A percentile compares a stretch with the other conserved stretches of the same genome.
phyloP scores from a whole-genome alignment of 2,797 vertebrate species.

The Chloroceryle inda region DNA sequence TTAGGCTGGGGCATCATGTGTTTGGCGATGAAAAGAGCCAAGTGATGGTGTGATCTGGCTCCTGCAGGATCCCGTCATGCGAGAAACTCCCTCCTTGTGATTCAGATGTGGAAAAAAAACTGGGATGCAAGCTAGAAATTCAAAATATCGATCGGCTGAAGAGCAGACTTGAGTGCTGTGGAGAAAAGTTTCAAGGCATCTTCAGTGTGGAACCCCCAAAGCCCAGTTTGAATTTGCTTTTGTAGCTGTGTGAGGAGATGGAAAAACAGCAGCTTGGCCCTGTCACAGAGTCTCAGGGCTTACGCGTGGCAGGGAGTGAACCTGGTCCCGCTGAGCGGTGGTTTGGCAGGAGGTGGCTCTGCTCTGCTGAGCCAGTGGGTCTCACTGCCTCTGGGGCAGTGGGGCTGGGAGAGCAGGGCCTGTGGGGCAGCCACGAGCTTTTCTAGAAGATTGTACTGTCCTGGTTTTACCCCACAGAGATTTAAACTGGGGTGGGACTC shows the following conservation, averaged over 20 bases:
- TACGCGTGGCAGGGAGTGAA: neutral
- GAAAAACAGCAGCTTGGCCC: neutral
- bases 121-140: neutral
- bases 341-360: neutral
- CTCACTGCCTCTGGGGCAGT: neutral
- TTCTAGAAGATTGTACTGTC: neutral
- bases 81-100: neutral
- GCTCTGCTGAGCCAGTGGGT: neutral
- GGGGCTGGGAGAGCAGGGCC: neutral
- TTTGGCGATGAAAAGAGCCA: accelerated
- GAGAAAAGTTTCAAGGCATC: neutral
- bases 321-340: neutral
- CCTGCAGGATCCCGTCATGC: neutral
- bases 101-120: neutral
- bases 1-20: neutral
- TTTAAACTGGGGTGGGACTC: neutral
- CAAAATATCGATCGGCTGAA: neutral
- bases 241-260: neutral
- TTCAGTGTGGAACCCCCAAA: neutral
- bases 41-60: neutral
- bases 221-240: neutral
- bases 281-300: neutral
- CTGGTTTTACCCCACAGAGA: accelerated
- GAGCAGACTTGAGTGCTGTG: accelerated
- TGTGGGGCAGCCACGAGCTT: neutral